These are phyloP conservation scores for Alitta virens DNA, from an alignment of 2,888 invertebrate species.

Conservation along the genomic window DNA sequence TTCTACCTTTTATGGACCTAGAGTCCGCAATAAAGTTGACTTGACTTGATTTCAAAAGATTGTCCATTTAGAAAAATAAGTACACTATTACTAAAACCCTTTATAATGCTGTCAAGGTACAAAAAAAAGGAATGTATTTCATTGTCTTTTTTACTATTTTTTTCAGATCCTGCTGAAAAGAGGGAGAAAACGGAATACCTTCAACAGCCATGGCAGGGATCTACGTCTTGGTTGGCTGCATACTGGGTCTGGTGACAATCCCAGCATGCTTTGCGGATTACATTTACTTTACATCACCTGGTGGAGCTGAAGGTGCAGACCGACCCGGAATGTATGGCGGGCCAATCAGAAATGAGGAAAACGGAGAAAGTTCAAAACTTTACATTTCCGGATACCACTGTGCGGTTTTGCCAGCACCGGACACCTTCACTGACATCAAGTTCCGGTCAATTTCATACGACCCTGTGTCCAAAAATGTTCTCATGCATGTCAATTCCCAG, in stretches of 20 bases:
- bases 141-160: too few relatives aligned
- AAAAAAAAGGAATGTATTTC: too few relatives aligned
- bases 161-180: too few relatives aligned
- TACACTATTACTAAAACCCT: too few relatives aligned
- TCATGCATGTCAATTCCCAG: neutral
- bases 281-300: neutral
- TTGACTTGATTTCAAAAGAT: too few relatives aligned
- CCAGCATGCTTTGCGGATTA: neutral
- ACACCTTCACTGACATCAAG: neutral
- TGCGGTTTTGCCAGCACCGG: neutral
- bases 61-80: too few relatives aligned
- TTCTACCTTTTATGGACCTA: too few relatives aligned
- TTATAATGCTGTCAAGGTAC: too few relatives aligned
- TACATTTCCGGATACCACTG: neutral
- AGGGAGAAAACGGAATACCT: too few relatives aligned
- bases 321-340: neutral
- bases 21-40: too few relatives aligned
- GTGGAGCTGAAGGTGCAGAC: neutral
- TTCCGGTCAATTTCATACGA: neutral
- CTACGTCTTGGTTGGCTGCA: neutral
- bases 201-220: neutral
- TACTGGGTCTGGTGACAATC: neutral
- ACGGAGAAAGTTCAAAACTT: neutral
- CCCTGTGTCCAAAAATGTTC: neutral
- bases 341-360: neutral